Base-by-base conservation (phyloP, 2,113 vertebrate genomes). In the Stomatorhinus ivindoensis region DNA sequence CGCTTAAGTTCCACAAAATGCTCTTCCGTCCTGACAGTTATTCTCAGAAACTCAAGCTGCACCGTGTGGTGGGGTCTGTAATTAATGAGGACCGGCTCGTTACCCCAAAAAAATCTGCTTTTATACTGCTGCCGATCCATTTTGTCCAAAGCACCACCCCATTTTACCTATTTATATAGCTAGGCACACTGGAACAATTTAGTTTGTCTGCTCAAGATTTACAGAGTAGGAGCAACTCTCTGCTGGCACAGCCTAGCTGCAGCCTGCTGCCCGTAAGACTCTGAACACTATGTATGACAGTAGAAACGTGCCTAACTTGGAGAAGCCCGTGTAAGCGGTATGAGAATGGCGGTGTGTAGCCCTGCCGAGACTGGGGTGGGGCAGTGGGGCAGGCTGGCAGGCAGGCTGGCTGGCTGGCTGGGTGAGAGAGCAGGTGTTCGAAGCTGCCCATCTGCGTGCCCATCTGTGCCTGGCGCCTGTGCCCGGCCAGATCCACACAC, bases 361-460 rank as follows among this genome's bases (percentile, higher is more conserved):
- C 87, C 46, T 90, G 88, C 39, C 17, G 53, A 87, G 87, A 11
- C 55, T 17, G 19, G 53, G 87, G 24, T 61, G 51, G 35, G 24
- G 87, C 35, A n/a, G 42, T 24, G 86, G 48, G 50, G 11, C 48
- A 87, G 50, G 27, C 87, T 87, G 31, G 55, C 47, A 87, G 27
- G 50, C 85, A 35, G 82, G 82, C 82, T 55, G 58, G 58, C 82
- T 55, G 58, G 58, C 58, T 69, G 55, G 55, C 19, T 65, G 51
- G 53, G 35, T 44, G 87, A 87, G 53, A 93, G 94, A 95, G 95
- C 96, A 96, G 96, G 95, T 96, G 96, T 95, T 94, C 93, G 92
- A 94, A 92, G 94, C 94, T 92, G 95, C 95, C 96, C 96, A 96
- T 96, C 96, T 96, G 96, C 95, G 95, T 94, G 93, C 93, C 95